These are phyloP conservation scores for Notechis scutatus DNA, from an alignment of 2,113 vertebrate genomes.

Conservation along the genomic window DNA sequence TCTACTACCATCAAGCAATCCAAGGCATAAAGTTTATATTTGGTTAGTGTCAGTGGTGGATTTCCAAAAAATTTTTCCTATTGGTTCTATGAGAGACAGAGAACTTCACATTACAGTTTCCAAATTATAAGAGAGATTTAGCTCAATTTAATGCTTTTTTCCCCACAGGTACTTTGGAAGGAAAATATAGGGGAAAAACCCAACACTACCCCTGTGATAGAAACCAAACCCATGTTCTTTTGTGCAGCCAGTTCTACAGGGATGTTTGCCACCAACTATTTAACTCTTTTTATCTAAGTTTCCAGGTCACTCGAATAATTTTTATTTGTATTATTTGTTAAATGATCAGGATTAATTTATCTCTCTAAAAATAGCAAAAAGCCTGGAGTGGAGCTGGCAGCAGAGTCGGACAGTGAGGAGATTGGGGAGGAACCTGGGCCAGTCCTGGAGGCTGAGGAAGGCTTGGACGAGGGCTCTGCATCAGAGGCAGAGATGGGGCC, in stretches of 20 bases:
- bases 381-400: too few species aligned
- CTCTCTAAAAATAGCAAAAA: background rate
- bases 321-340: background rate
- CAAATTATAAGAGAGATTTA: background rate
- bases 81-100: too few species aligned
- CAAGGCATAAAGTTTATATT: background rate
- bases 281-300: background rate
- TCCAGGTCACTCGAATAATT: background rate
- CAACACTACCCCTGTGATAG: background rate
- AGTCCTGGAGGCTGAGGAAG: too few species aligned
- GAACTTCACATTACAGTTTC: background rate
- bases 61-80: too few species aligned
- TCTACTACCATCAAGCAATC: background rate
- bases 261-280: background rate
- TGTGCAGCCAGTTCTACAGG: background rate
- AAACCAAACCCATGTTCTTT: background rate
- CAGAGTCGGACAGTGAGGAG: too few species aligned
- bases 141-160: background rate
- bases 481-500: too few species aligned
- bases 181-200: background rate
- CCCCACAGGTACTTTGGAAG: background rate
- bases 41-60: background rate
- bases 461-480: too few species aligned
- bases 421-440: too few species aligned
- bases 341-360: background rate